phyloP scores from a whole-genome alignment of 2,888 invertebrate species.

The Stenichneumon culpator region DNA sequence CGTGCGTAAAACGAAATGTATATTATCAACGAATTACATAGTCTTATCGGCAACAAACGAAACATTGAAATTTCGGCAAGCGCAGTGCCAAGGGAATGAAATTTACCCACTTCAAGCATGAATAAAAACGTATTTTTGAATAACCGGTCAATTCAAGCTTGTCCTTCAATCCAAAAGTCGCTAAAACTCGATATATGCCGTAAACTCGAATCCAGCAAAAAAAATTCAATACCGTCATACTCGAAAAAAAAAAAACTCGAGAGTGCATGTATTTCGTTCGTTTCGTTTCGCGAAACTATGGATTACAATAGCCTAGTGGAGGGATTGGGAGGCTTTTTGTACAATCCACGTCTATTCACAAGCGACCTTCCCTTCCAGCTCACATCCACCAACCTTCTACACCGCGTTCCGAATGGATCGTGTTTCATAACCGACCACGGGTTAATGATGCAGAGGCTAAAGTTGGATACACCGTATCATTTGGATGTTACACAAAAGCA shows the following conservation, averaged over 20 bases:
- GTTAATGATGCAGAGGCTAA: conserved; percentile 15
- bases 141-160: not conserved
- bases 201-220: not conserved
- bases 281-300: not conserved
- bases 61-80: not conserved
- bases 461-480: not conserved
- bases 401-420: conserved; percentile 4
- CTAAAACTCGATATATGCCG: not conserved
- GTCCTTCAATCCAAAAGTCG: not conserved
- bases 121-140: not conserved
- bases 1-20: not conserved
- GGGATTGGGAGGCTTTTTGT: conserved; percentile 11
- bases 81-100: not conserved
- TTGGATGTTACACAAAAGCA: not conserved
- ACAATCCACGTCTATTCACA: conserved; percentile 11
- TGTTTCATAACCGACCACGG: conserved; percentile 6
- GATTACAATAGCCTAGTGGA: conserved; percentile 13
- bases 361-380: not conserved
- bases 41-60: not conserved
- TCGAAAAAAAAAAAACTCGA: not conserved
- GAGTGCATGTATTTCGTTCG: not conserved
- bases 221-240: not conserved
- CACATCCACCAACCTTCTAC: not conserved
- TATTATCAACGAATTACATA: not conserved
- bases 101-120: not conserved